Percentiles rank a stretch among this genome's conserved stretches.
These are phyloP conservation scores for Riptortus pedestris DNA, from an alignment of 1,140 invertebrate species.

Conservation along the genomic window DNA sequence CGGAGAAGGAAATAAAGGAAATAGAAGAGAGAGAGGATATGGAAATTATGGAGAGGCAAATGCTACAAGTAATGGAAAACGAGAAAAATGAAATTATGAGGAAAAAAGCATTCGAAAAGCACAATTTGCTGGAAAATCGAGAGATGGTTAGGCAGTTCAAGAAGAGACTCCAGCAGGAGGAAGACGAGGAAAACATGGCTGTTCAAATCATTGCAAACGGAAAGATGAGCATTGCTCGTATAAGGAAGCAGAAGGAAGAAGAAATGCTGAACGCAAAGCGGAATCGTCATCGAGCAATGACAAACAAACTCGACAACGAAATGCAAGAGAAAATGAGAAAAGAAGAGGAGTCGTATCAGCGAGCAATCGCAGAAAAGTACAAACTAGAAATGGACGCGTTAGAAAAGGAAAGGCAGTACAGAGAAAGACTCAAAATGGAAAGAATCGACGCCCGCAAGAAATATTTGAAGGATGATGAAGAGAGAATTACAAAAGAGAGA, in stretches of 20 bases:
- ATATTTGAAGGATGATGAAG: neutral
- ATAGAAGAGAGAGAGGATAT: constrained; percentile 25
- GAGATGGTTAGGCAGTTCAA: neutral
- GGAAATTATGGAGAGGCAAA: constrained; percentile 25
- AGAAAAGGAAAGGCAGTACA: neutral
- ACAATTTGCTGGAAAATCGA: neutral
- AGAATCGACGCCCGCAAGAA: neutral
- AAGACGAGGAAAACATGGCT: neutral
- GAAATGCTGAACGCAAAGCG: neutral
- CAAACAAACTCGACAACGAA: neutral
- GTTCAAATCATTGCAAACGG: neutral
- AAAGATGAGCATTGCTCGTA: neutral
- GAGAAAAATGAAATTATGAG: constrained; percentile 28
- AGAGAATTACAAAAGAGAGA: neutral
- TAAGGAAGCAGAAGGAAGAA: neutral
- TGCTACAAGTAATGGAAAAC: constrained; percentile 24
- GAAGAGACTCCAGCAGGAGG: neutral
- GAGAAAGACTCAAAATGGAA: neutral
- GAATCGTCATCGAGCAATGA: neutral
- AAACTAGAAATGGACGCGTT: neutral
- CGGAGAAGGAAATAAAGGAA: constrained; percentile 12
- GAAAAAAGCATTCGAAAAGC: neutral
- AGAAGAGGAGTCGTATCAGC: neutral
- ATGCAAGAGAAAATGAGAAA: neutral
- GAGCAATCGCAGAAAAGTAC: neutral